phyloP scores from a whole-genome alignment of 2,797 vertebrate genomes.

The Dromococcyx pavoninus region DNA sequence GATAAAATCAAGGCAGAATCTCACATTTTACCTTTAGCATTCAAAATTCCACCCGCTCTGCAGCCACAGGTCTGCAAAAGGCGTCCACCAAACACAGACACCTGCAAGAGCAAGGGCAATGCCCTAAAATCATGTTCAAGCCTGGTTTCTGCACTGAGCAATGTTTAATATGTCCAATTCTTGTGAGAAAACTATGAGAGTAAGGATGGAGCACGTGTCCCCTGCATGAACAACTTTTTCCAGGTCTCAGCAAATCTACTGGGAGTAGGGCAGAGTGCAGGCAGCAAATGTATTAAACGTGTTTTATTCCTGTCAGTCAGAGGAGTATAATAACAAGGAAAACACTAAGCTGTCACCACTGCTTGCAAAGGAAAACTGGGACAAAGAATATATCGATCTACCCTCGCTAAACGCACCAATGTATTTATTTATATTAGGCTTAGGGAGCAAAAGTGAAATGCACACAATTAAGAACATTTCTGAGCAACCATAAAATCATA shows the following conservation, averaged over 20 bases:
- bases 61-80: not conserved
- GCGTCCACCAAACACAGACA: not conserved
- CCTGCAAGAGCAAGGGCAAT: not conserved
- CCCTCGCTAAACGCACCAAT: not conserved
- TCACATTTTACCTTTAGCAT: not conserved
- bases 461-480: not conserved
- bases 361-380: not conserved
- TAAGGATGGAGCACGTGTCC: not conserved
- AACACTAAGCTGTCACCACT: not conserved
- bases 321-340: not conserved
- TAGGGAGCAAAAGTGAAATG: not conserved
- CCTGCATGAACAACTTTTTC: not conserved
- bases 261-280: not conserved
- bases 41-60: fast-evolving
- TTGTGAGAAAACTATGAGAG: not conserved
- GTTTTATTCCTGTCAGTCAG: not conserved
- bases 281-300: not conserved
- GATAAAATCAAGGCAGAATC: not conserved
- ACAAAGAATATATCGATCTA: not conserved
- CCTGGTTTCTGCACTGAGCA: not conserved
- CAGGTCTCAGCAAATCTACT: not conserved
- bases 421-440: not conserved
- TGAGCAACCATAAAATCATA: no score
- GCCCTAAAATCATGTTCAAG: not conserved
- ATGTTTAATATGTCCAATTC: not conserved